Conservation (phyloP, 2,888 invertebrate genomes). For the Drosophila bunnanda region DNA sequence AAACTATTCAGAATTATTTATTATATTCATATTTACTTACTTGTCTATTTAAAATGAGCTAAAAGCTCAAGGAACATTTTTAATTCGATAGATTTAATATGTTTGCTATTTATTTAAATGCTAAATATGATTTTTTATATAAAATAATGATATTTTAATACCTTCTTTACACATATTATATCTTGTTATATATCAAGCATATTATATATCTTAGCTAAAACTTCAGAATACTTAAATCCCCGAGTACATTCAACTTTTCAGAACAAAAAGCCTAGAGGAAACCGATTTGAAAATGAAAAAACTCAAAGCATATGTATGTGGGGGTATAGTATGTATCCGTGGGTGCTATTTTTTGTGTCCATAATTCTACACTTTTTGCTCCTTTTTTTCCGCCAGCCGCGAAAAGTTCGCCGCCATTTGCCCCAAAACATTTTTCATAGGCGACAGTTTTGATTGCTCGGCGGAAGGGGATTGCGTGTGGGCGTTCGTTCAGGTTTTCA, state of each 20-base stretch:
- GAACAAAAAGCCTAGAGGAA: constrained; percentile 5
- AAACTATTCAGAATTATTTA: not conserved
- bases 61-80: not conserved
- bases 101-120: not conserved
- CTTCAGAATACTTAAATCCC: not conserved
- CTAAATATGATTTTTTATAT: not conserved
- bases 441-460: constrained; percentile 78
- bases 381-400: constrained; percentile 34
- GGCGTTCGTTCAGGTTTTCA: constrained; percentile 45
- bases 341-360: constrained; percentile 6
- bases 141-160: no score
- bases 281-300: constrained; percentile 30
- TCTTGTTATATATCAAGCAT: not conserved
- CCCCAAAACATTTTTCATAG: constrained; percentile 76
- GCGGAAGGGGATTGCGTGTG: constrained; percentile 30
- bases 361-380: constrained; percentile 16
- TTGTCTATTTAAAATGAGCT: no score
- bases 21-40: no score
- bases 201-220: not conserved
- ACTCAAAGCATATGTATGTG: constrained; percentile 11
- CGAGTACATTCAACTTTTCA: constrained; percentile 3
- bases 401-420: constrained; percentile 69
- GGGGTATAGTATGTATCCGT: constrained; percentile 8
- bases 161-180: not conserved
- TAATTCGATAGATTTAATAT: not conserved